phyloP scores from a whole-genome alignment of 2,888 invertebrate genomes.

The Nudaria mundana region DNA sequence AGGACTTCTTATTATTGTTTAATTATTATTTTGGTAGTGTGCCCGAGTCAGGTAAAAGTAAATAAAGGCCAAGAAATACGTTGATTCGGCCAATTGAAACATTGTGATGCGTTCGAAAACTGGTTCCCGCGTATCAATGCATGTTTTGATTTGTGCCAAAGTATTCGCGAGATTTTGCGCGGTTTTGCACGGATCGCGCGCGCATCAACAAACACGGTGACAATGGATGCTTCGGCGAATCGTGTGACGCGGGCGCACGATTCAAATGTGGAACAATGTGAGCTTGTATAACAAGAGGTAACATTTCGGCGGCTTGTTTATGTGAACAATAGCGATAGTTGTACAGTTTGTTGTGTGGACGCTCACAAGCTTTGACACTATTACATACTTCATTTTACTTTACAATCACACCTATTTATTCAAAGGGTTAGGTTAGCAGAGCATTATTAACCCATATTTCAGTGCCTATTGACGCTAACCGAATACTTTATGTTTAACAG shows the following conservation, averaged over 20 bases:
- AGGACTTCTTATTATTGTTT: no score
- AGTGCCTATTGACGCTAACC: no score
- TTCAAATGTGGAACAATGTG: constrained; percentile 76
- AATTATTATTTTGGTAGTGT: not conserved
- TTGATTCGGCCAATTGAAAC: constrained; percentile 26
- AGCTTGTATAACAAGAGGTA: constrained; percentile 67
- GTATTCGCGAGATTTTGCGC: constrained; percentile 68
- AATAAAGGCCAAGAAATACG: constrained; percentile 19
- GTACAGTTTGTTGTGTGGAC: constrained; percentile 49
- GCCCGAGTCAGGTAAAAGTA: not conserved
- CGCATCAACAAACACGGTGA: constrained; percentile 72
- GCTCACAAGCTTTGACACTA: constrained; percentile 55
- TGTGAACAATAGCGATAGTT: constrained; percentile 66
- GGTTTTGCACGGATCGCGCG: constrained; percentile 54
- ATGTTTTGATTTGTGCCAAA: constrained; percentile 62
- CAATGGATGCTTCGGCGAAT: constrained; percentile 75
- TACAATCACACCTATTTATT: no score
- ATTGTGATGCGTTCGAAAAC: constrained; percentile 32
- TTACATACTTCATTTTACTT: no score
- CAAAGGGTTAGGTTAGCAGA: no score
- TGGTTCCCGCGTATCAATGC: constrained; percentile 47
- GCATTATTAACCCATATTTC: no score
- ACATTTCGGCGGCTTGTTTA: constrained; percentile 69
- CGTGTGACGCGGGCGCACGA: constrained; percentile 60
- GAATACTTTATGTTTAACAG: no score